Base-by-base conservation (phyloP, 35 echinoderm and acorn worm species). In the Anneissia japonica region DNA sequence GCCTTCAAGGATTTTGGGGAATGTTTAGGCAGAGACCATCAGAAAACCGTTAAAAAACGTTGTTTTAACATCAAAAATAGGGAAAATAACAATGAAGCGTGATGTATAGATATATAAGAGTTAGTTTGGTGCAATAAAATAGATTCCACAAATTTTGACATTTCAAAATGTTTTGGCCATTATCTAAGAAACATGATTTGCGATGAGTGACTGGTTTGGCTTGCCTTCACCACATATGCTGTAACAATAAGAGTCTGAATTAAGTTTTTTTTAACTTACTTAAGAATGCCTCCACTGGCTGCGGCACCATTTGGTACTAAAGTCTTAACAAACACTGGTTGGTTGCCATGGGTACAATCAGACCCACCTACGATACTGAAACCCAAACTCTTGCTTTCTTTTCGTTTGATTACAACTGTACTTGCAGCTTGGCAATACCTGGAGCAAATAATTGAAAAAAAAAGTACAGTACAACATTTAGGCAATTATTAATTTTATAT, bases 271-370 rank as follows among this genome's bases (percentile, higher is more conserved):
- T 31, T 1, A 31, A 31, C 36, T 19, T 73, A 64, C 51, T 46
- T 33, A 0, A 51, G 35, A 43, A 13, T 23, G 12, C 43, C 82
- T 7, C 41, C 91, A 28, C 74, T 91, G 38, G 92, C 96, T 7
- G 96, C 96, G n/a, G 87, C 83, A 31, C 96, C 92, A 39, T 92
- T 91, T 3, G 89, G 93, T 11, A 99, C 96, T 21, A 99, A 64
- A 0, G 96, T 94, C 86, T 99, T 99, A 16, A 99, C 96, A 81
- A 89, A 99, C 82, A 99, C 94, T 14, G 96, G 89, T 26, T 93
- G 96, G 13, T 83, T 79, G 43, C 96, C 96, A 51, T 94, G 96
- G 21, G 86, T 94, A 39, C 85, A 94, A 81, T 99, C 96, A 34
- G 77, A 89, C 1, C 96, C 96, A 3, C 96, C 96, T 0, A 99